phyloP scores from a whole-genome alignment of 2,797 vertebrate genomes.

The Pseudochaenichthys georgianus region DNA sequence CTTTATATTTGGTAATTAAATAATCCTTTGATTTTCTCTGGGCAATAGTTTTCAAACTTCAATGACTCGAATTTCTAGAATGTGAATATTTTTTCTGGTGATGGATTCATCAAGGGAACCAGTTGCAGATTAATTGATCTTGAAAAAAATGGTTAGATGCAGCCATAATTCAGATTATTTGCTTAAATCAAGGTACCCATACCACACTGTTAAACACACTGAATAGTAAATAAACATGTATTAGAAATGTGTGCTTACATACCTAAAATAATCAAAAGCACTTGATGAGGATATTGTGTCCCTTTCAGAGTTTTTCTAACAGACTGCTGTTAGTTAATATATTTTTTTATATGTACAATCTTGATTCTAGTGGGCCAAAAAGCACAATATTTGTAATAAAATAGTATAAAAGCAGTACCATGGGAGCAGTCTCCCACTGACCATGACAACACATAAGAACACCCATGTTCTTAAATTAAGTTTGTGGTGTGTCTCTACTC shows the following conservation, averaged over 20 bases:
- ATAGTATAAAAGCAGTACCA: background rate
- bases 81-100: too few relatives aligned
- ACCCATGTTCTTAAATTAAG: too few relatives aligned
- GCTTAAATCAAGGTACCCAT: background rate
- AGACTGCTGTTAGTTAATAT: background rate
- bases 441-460: background rate
- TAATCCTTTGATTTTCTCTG: background rate
- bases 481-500: slow-evolving; percentile 1
- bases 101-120: background rate
- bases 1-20: background rate
- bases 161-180: background rate
- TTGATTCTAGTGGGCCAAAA: background rate
- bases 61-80: too few relatives aligned
- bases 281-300: background rate
- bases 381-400: background rate
- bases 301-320: background rate
- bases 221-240: too few relatives aligned
- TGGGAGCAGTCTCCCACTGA: background rate
- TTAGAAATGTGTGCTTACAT: too few relatives aligned
- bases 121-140: background rate
- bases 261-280: background rate
- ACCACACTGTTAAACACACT: background rate
- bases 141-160: background rate
- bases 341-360: background rate
- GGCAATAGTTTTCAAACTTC: background rate